Percentiles rank a stretch among this genome's conserved stretches.
Conservation (phyloP, 92 coral and sea anemone genomes). For the Umimayanthus chanpuru region DNA sequence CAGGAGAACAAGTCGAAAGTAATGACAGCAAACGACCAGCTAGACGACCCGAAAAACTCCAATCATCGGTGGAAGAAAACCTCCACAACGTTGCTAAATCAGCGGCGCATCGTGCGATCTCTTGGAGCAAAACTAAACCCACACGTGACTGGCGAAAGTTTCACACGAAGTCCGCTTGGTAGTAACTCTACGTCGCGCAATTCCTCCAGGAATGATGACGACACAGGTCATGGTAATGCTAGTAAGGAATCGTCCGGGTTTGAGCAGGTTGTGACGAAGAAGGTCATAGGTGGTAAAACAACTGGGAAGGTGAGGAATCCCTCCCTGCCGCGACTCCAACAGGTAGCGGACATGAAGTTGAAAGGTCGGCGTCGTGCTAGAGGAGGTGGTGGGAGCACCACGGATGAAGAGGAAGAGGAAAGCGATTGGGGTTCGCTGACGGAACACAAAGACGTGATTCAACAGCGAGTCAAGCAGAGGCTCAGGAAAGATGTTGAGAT, state of each 20-base stretch:
- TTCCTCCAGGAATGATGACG: not conserved
- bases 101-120: not conserved
- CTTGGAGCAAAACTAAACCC: not conserved
- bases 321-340: slow-evolving; percentile 18
- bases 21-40: not conserved
- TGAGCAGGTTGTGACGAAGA: slow-evolving; percentile 4
- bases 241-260: not conserved
- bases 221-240: not conserved
- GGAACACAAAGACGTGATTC: slow-evolving; percentile 22
- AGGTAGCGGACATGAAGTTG: not conserved
- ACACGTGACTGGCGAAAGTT: slow-evolving; percentile 7
- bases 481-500: slow-evolving; percentile 75
- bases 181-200: slow-evolving; percentile 34
- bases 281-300: not conserved
- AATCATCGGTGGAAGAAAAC: not conserved
- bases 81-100: slow-evolving; percentile 5
- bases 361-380: not conserved
- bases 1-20: slow-evolving; percentile 3
- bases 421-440: not conserved
- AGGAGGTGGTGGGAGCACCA: not conserved
- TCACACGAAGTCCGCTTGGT: not conserved
- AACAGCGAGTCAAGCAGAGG: slow-evolving; percentile 53
- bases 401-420: slow-evolving; percentile 13
- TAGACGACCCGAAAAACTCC: not conserved
- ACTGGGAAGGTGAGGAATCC: not conserved